Base-by-base conservation (phyloP, 1,140 invertebrate species). In the Aphis craccivora region DNA sequence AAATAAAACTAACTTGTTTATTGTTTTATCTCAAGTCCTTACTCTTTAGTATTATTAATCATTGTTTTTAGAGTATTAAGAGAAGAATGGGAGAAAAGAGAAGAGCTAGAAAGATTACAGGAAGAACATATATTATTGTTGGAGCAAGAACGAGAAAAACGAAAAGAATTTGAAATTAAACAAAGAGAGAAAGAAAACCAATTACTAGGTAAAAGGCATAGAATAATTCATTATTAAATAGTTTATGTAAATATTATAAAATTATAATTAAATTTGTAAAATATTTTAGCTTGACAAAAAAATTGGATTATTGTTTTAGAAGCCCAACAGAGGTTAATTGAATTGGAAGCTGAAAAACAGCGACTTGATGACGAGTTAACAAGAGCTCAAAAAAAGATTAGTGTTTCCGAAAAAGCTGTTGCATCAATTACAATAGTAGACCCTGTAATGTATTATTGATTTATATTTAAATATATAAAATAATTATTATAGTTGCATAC, bases 61-160 rank as follows among this genome's bases (percentile, higher is more conserved):
- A 60, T 1, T 92, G 89, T 94, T 94, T 94, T 94, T 94, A 96
- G 97, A 94, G 97, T 98, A 83, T 95, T 98, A 91, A 96, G 97
- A 76, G 97, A 98, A 95, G 97, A 98, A 96, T 98, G 97, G 97
- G 97, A 97, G 94, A 97, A 97, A 95, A 95, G 97, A 94, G 97
- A 98, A 95, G 97, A 98, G 95, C 95, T 98, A 84, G 97, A 98
- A 95, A 95, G 96, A 93, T 95, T 98, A 25, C 97, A 98, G 95
- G 96, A 97, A 94, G 97, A 98, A 95, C 97, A 98, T 94, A 96
- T 96, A 93, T 95, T 96, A 94, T 95, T 98, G 94, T 95, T 98
- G 89, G 97, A 97, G 95, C 96, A 97, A 94, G 97, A 98, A 95
- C 96, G 97, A 94, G 95, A 96, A 93, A 98, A 98, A 95, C 95